These are phyloP conservation scores for Halisarca cf. caerulea DNA, from an alignment of 37 sponge, comb jelly and placozoan genomes.

Conservation along the genomic window DNA sequence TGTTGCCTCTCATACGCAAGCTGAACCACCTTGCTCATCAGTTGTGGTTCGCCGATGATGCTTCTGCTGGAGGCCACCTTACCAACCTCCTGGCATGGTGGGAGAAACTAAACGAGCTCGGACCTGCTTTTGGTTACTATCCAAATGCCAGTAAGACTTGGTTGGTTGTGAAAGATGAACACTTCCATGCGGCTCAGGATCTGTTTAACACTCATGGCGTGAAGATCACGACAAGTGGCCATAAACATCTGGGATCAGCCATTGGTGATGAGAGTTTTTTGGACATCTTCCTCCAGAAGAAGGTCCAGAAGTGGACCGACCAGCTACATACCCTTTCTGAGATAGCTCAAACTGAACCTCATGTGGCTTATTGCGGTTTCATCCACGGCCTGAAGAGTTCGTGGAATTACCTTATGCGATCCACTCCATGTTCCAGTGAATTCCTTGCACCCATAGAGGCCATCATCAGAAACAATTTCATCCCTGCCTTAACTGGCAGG, in stretches of 20 bases:
- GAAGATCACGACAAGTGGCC: not conserved
- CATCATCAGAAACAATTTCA: not conserved
- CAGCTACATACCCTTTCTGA: not conserved
- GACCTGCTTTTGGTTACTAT: not conserved
- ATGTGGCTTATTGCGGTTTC: not conserved
- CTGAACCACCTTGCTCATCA: not conserved
- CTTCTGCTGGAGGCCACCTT: not conserved
- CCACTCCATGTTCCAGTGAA: not conserved
- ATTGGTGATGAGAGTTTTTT: not conserved
- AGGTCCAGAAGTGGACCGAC: not conserved
- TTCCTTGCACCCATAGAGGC: not conserved
- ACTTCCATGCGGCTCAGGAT: not conserved
- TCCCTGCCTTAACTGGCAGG: not conserved
- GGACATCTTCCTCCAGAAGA: not conserved
- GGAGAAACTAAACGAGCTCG: not conserved
- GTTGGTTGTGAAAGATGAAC: not conserved
- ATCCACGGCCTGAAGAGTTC: not conserved
- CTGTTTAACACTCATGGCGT: not conserved
- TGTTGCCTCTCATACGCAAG: not conserved
- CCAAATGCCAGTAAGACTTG: not conserved
- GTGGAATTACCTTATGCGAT: not conserved
- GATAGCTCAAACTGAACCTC: not conserved
- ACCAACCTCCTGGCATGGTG: not conserved
- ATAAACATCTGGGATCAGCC: not conserved
- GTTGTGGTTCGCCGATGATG: constrained; percentile 8